Base-by-base conservation (phyloP, 2,113 vertebrate species). In the Dipodomys spectabilis region DNA sequence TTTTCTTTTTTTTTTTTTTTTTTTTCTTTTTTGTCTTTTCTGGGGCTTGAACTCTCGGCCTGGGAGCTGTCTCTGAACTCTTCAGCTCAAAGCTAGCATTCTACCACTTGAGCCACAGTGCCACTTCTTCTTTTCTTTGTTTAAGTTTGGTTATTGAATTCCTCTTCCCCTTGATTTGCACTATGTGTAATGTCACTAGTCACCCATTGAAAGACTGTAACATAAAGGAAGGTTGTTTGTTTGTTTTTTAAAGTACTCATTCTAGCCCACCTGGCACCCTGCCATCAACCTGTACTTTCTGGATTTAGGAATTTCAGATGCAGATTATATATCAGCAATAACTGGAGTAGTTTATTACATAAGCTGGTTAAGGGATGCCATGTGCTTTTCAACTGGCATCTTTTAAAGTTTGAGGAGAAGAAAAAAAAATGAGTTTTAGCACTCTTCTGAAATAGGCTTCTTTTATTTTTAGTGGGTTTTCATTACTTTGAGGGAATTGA, bases 261-360 rank as follows among this genome's bases (percentile, higher is more conserved):
- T 92, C 13, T 60, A 53, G 27, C 35, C 67, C 64, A n/a, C 39
- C 67, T 95, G 94, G 87, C 82, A 72, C 25, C 79, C 60, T 87
- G 95, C 95, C 95, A 96, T n/a, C 84, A 90, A 95, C 87, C 91
- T 95, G 92, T 86, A 81, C 75, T 65, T 92, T 95, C 67, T 93
- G 71, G 85, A 92, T 95, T 83, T 95, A 94, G 92, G 87, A 87
- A 92, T 95, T 83, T 95, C 94, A 94, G 87, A 87, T 45, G 74
- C 65, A 92, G 94, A 95, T 95, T 95, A 86, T 82, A 74, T 95
- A 65, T 94, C 93, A 95, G 84, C 85, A 96, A 92, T 94, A 79
- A 93, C 87, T 35, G 64, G 39, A 74, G 72, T 68, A 90, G 94
- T 77, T 39, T 96, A 85, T 96, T 96, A 95, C 77, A 80, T 92